These are phyloP conservation scores for Dynastes tityus DNA, from an alignment of 2,888 invertebrate species.

Conservation along the genomic window DNA sequence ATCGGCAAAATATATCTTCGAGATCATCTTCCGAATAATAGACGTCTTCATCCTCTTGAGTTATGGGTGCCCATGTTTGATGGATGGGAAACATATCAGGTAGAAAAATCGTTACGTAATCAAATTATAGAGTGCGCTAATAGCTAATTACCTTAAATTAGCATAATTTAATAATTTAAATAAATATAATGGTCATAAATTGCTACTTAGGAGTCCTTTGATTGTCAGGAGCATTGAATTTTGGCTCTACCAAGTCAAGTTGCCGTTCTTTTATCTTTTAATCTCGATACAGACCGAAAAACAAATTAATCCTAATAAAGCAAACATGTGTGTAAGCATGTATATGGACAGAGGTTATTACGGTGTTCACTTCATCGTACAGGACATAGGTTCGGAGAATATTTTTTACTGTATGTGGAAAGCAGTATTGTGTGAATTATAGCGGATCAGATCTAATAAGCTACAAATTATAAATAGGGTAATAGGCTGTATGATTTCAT, in stretches of 20 bases:
- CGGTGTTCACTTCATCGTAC: too few relatives aligned
- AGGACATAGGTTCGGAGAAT: too few relatives aligned
- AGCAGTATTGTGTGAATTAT: too few relatives aligned
- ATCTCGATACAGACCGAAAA: not conserved
- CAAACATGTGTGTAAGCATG: not conserved
- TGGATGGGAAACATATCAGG: not conserved
- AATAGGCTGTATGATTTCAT: too few relatives aligned
- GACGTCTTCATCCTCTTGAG: slow-evolving; percentile 23
- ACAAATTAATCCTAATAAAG: not conserved
- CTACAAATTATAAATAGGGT: too few relatives aligned
- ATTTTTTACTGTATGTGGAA: too few relatives aligned
- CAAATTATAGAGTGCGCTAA: slow-evolving; percentile 32
- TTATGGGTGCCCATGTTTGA: slow-evolving; percentile 3
- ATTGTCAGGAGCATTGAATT: not conserved
- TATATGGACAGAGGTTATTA: not conserved
- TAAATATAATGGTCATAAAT: slow-evolving; percentile 26
- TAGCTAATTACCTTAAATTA: slow-evolving; percentile 26
- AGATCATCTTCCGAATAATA: slow-evolving; percentile 35
- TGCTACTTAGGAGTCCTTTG: not conserved
- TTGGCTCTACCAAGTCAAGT: too few relatives aligned
- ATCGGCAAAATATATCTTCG: slow-evolving; percentile 1
- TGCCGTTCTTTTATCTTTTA: not conserved
- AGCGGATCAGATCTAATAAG: too few relatives aligned
- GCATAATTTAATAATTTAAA: slow-evolving; percentile 34
- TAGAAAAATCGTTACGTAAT: slow-evolving; percentile 29